Conservation (phyloP, 2,113 vertebrate genomes). For the Oceanodroma tethys region DNA sequence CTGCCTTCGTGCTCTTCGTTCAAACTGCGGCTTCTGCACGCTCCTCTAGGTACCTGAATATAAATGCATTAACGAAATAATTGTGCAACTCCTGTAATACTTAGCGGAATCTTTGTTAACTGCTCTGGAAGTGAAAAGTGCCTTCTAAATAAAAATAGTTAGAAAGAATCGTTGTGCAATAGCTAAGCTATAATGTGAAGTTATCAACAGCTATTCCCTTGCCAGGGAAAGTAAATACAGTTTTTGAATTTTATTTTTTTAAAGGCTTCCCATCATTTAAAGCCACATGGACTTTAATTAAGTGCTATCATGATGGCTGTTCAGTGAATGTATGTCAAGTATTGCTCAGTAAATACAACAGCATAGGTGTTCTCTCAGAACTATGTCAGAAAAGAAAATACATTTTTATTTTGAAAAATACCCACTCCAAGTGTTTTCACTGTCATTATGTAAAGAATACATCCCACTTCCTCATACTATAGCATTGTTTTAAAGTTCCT, state of each 20-base stretch:
- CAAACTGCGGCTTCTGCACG: accelerated
- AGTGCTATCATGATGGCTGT: not conserved
- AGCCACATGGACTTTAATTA: not conserved
- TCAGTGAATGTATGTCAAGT: not conserved
- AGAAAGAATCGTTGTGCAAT: not conserved
- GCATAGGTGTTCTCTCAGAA: not conserved
- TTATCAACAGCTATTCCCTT: too few species aligned
- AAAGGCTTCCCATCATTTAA: not conserved
- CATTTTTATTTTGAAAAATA: not conserved
- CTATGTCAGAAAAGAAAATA: not conserved
- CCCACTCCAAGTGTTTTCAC: not conserved
- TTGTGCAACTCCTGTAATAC: not conserved
- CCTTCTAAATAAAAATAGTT: not conserved
- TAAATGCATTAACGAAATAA: not conserved
- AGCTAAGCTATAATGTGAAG: too few species aligned
- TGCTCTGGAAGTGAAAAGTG: not conserved
- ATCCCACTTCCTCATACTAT: not conserved
- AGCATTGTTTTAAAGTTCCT: not conserved
- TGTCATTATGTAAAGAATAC: not conserved
- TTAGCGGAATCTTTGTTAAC: not conserved
- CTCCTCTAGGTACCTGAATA: not conserved
- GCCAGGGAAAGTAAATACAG: not conserved
- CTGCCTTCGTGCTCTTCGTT: not conserved
- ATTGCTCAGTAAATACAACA: not conserved
- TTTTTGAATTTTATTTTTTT: not conserved